Base-by-base conservation (phyloP, 2,113 vertebrate species). In the Leiothrix lutea region DNA sequence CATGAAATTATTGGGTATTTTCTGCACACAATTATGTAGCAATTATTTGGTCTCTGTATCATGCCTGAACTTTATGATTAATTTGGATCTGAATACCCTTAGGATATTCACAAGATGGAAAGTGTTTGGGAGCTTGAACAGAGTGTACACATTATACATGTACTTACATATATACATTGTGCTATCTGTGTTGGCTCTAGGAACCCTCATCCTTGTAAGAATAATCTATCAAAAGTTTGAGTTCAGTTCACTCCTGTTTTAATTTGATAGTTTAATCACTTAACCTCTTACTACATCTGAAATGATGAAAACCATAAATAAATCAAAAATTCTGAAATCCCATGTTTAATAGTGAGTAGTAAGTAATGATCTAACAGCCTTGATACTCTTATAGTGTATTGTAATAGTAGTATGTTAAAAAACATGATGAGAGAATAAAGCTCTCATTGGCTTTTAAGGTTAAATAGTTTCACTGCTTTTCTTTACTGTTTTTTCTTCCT, bases 71-170 rank as follows among this genome's bases (percentile, higher is more conserved):
- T 9, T 54, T 21, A 60, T n/a, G 31, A 14, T 26, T 42, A 60
- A n/a, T 56, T 54, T 73, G 73, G n/a, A 42, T 50, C 17, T 74
- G 24, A 65, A 47, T 36, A 74, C 1, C 5, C 7, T 72, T 58
- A 57, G 5, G 22, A 35, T 77, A 38, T 38, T 38, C 36, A 11
- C 24, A 64, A 62, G 5, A 28, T 14, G 4, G 10, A 19, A 78
- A 50, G 14, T 33, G 13, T 56, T 70, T 50, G 3, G 11, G 33
- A 60, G 4, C 45, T 69, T 79, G 25, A 79, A 36, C 22, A 60
- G 4, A 53, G n/a, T 36, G 12, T 35, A 54, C 0, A 0, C 45
- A 4, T 36, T 60, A 47, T 24, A 36, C 3, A 50, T 26, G 5
- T 69, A 42, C 6, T 47, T 53, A 31, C 6, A 29, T 21, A 20